These are phyloP conservation scores for Coenobita brevimanus DNA, from an alignment of 1,140 invertebrate genomes.

Conservation along the genomic window DNA sequence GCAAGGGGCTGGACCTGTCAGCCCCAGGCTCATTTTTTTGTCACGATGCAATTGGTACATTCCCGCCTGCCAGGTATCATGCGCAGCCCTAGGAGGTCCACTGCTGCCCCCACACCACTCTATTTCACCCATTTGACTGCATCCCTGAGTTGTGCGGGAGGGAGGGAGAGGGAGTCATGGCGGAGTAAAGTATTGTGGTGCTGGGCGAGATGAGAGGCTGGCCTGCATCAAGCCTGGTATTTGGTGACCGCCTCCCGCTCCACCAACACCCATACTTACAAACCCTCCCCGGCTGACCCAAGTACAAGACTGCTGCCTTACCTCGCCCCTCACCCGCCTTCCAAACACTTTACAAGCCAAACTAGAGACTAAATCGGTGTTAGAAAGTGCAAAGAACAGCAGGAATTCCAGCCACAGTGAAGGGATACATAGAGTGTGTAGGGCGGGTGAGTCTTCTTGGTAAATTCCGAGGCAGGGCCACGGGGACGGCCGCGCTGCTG, in stretches of 20 bases:
- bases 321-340: not conserved
- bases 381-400: too few species aligned
- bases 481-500: conserved; percentile 29
- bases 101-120: conserved; percentile 7
- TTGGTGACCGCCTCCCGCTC: conserved; percentile 46
- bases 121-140: conserved; percentile 37
- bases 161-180: conserved; percentile 39
- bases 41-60: conserved; percentile 60
- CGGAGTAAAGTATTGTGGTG: conserved; percentile 55
- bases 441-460: too few species aligned
- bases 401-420: too few species aligned
- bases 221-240: conserved; percentile 62
- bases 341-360: too few species aligned
- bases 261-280: not conserved
- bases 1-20: conserved; percentile 52
- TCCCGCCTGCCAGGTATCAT: conserved; percentile 41
- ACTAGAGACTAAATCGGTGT: too few species aligned
- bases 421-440: too few species aligned
- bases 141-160: not conserved
- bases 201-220: conserved; percentile 53
- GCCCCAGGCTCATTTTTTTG: conserved; percentile 57
- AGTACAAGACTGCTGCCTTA: too few species aligned
- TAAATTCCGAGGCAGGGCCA: too few species aligned
- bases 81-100: conserved; percentile 52
- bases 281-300: not conserved